These are phyloP conservation scores for Semnornis frantzii DNA, from an alignment of 2,113 vertebrate genomes.

Conservation along the genomic window DNA sequence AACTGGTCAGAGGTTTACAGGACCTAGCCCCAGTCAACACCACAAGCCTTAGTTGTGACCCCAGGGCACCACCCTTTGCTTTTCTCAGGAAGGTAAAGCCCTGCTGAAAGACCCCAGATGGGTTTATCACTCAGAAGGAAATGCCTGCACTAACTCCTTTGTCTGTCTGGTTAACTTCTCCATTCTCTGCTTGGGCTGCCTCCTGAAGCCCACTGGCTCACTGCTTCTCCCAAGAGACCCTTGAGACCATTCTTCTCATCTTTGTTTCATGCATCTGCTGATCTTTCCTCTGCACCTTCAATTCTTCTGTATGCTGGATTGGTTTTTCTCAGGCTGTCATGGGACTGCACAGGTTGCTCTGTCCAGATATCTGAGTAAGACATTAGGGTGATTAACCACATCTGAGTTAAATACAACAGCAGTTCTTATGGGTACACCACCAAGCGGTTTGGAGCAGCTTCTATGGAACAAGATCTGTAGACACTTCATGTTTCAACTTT, in stretches of 20 bases:
- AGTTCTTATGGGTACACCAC: neutral
- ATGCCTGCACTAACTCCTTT: neutral
- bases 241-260: neutral
- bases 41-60: neutral
- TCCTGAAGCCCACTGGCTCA: neutral
- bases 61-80: neutral
- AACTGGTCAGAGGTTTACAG: neutral
- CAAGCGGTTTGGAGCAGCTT: neutral
- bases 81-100: neutral
- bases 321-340: neutral
- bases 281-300: neutral
- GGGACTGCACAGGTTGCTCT: neutral
- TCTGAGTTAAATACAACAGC: neutral
- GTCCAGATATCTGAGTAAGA: neutral
- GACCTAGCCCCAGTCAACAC: neutral
- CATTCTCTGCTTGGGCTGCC: neutral
- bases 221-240: neutral
- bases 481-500: neutral
- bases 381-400: neutral
- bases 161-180: neutral
- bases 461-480: neutral
- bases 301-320: fast-evolving
- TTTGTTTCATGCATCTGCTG: neutral
- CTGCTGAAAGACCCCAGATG: neutral
- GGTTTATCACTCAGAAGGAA: neutral